Conservation (phyloP, 2,113 vertebrate genomes). For the Peucedramus taeniatus region DNA sequence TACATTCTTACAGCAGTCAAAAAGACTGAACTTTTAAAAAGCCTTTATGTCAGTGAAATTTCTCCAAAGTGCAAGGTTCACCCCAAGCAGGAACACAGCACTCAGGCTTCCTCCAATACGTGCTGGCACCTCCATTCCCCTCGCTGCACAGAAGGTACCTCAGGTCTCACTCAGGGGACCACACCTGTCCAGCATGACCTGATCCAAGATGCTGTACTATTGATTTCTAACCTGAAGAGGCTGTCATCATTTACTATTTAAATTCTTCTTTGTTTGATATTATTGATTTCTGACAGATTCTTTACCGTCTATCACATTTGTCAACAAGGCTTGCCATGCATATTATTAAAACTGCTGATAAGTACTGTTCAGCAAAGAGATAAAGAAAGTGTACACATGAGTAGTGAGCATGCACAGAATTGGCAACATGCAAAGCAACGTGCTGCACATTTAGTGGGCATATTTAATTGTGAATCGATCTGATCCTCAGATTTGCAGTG, state of each 20-base stretch:
- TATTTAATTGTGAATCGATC: neutral
- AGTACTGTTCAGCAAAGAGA: neutral
- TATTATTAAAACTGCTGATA: neutral
- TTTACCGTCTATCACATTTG: conserved; percentile 11
- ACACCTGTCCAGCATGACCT: neutral
- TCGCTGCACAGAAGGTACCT: neutral
- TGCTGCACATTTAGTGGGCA: neutral
- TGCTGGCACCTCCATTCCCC: neutral
- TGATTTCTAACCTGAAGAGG: conserved; percentile 2
- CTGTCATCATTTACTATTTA: neutral
- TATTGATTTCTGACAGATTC: conserved; percentile 29
- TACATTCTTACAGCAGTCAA: neutral
- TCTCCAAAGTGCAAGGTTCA: neutral
- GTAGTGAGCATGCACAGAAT: neutral
- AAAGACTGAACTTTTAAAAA: neutral
- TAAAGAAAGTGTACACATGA: neutral
- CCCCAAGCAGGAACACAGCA: neutral
- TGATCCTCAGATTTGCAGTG: neutral
- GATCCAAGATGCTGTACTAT: neutral
- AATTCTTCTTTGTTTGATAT: neutral
- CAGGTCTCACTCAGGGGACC: neutral
- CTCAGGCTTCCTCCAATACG: neutral
- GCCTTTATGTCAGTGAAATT: neutral
- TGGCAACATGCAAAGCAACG: neutral
- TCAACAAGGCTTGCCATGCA: neutral